Percentiles rank a stretch among this genome's conserved stretches.
Conservation (phyloP, 2,888 invertebrate species). For the Suillia variegata region DNA sequence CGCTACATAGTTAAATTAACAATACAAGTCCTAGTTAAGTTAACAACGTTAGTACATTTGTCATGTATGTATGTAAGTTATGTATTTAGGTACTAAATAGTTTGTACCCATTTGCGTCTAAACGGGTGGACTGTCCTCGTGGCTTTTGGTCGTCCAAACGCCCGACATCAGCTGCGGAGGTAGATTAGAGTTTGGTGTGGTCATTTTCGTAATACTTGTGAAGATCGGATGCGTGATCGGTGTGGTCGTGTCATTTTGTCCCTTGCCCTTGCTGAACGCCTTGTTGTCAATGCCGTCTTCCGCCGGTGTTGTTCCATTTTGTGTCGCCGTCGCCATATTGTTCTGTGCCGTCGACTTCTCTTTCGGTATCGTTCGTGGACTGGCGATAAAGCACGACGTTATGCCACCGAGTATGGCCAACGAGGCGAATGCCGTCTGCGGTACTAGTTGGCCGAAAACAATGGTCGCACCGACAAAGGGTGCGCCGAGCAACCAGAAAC, state of each 20-base stretch:
- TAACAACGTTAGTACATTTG: too few relatives aligned
- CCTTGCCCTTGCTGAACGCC: constrained; percentile 36
- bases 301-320: constrained; percentile 25
- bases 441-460: constrained; percentile 57
- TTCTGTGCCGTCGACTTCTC: constrained; percentile 24
- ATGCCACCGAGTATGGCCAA: constrained; percentile 57
- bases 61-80: too few relatives aligned
- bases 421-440: constrained; percentile 58
- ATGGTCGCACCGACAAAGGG: constrained; percentile 60
- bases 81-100: too few relatives aligned
- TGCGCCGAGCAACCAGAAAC: constrained; percentile 60
- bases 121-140: constrained; percentile 42
- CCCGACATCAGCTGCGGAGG: constrained; percentile 59
- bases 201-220: constrained; percentile 46
- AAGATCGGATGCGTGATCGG: constrained; percentile 36
- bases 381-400: constrained; percentile 53
- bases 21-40: too few relatives aligned
- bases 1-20: too few relatives aligned
- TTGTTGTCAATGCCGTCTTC: constrained; percentile 50
- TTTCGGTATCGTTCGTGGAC: constrained; percentile 57
- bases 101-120: not conserved
- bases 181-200: constrained; percentile 56
- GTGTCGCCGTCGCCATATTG: constrained; percentile 33
- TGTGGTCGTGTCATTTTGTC: constrained; percentile 60
- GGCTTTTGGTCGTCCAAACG: constrained; percentile 59